Base-by-base conservation (phyloP, 2,113 vertebrate species). In the Scatophagus argus region DNA sequence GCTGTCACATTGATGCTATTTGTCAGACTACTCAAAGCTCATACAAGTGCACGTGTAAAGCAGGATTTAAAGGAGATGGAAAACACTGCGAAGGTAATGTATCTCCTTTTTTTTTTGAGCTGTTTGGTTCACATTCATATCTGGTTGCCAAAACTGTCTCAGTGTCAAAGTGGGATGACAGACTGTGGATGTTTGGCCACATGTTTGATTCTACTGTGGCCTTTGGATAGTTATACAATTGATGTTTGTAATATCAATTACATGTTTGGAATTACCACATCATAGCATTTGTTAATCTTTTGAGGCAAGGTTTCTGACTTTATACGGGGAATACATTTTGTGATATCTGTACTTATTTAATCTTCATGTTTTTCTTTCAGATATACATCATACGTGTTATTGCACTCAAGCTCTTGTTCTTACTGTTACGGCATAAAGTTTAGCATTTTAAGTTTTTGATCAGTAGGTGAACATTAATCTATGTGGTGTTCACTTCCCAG, bases 1-100 rank as follows among this genome's bases (percentile, higher is more conserved):
- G 95, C 92, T 99, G 98, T 95, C 97, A 99, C 87, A 92, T 95
- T 23, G 96, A 98, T 86, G 98, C 98, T 38, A 94, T 99, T 94
- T 99, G 97, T 93, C 97, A 98, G 60, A 97, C 97, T 85, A 97
- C 96, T 32, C 95, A 91, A 12, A 93, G 93, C 78, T 97, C 96
- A 16, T 99, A 97, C 93, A 99, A 97, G 93, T 99, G 98, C 94
- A 96, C 74, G 51, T 99, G 98, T 87, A 98, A 95, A 93, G 90
- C 96, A 63, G 98, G 97, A 52, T 99, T 95, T 94, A 96, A 94
- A 80, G 97, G 98, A 0, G 96, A 98, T 68, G 98, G 98, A 59
- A 95, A 90, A 82, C 94, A 95, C 14, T 99, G 92, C 23, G 92
- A 91, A 90, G 92, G 92, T 93, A 90, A 85, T 11, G 17, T 41